Percentiles rank a stretch among this genome's conserved stretches.
These are phyloP conservation scores for Dryocosmus kuriphilus DNA, from an alignment of 2,888 invertebrate genomes.

Conservation along the genomic window DNA sequence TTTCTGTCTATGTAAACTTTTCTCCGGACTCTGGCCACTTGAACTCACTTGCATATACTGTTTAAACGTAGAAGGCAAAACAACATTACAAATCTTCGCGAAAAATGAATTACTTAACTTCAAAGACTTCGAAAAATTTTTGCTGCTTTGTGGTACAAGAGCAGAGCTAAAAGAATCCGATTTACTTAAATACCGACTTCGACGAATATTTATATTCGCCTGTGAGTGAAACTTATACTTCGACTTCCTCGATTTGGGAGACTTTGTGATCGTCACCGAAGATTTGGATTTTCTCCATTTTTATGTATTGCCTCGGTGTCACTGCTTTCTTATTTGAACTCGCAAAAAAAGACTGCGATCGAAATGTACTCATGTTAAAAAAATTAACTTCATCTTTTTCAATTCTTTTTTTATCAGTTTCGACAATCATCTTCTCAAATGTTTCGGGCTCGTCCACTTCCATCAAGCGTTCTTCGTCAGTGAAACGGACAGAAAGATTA, in stretches of 20 bases:
- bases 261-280: slow-evolving; percentile 58
- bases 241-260: slow-evolving; percentile 11
- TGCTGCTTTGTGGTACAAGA: slow-evolving; percentile 43
- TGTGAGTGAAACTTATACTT: background rate
- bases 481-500: background rate
- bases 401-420: background rate
- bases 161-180: background rate
- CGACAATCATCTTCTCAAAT: background rate
- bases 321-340: slow-evolving; percentile 55
- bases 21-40: slow-evolving; percentile 50
- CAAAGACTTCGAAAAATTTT: slow-evolving; percentile 54
- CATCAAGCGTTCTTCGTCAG: background rate
- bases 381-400: background rate
- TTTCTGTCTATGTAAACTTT: slow-evolving; percentile 60
- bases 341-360: slow-evolving; percentile 46
- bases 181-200: slow-evolving; percentile 1
- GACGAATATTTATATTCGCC: slow-evolving; percentile 33
- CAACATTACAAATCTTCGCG: slow-evolving; percentile 66
- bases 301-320: slow-evolving; percentile 62
- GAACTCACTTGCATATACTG: slow-evolving; percentile 63
- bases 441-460: background rate
- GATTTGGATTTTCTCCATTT: slow-evolving; percentile 68
- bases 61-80: slow-evolving; percentile 66
- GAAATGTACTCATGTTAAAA: slow-evolving; percentile 27
- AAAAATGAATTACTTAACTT: slow-evolving; percentile 62